Evolutionary conservation across 2,888 invertebrate species (phyloP).

Genomic region (Acronicta aceris): DNA sequence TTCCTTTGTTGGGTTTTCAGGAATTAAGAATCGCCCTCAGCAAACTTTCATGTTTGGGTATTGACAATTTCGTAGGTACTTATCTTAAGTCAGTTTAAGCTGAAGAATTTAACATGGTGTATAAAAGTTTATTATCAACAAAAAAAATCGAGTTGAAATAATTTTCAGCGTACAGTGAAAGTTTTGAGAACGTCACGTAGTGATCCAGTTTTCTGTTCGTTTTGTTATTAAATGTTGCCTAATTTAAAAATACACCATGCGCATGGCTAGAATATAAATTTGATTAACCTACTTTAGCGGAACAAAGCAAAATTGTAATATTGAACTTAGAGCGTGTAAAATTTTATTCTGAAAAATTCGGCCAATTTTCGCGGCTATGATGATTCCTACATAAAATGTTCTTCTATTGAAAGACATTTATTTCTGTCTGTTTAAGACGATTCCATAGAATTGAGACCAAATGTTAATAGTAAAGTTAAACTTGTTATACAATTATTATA

Average conservation of each 20-base stretch:
- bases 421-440: no score
- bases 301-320: constrained; percentile 2
- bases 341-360: background rate
- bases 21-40: no score
- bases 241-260: constrained; percentile 1
- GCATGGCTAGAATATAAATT: background rate
- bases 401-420: background rate
- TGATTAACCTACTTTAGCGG: background rate
- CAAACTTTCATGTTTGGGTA: no score
- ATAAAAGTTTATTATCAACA: no score
- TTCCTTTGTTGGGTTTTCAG: no score
- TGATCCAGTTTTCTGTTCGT: constrained; percentile 25
- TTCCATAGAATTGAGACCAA: no score
- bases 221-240: background rate
- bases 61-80: no score
- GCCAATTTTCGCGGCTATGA: background rate
- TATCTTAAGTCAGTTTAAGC: no score
- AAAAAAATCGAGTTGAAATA: constrained; percentile 31
- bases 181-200: constrained; percentile 41
- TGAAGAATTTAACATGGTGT: no score
- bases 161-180: constrained; percentile 36
- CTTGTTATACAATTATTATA: no score
- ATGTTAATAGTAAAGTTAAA: no score
- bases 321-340: constrained; percentile 1
- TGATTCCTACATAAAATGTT: background rate